Evolutionary conservation across 2,888 invertebrate species (phyloP).

Genomic region (Chalcis sispes): DNA sequence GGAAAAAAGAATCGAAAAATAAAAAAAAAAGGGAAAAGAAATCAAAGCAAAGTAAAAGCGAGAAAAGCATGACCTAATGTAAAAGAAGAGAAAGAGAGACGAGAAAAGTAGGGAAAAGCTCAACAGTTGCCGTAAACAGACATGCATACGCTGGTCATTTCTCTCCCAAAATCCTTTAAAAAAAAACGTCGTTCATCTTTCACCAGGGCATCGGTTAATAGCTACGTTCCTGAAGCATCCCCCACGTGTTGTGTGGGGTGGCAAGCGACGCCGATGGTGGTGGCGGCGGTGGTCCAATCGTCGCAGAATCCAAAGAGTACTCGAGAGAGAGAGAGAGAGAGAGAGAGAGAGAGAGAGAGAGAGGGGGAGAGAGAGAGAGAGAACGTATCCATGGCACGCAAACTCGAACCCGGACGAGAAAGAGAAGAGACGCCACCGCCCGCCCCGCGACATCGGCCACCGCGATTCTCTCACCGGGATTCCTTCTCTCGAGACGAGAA

Average conservation of each 20-base stretch:
- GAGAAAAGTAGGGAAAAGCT: slow-evolving; percentile 28
- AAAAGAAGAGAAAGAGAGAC: neutral
- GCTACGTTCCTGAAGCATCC: slow-evolving; percentile 46
- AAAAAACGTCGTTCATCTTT: neutral
- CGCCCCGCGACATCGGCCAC: slow-evolving; percentile 25
- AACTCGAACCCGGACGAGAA: slow-evolving; percentile 25
- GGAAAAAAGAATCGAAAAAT: too few relatives aligned
- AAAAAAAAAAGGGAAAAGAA: too few relatives aligned
- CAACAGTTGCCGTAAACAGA: slow-evolving; percentile 45
- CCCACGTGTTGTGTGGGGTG: slow-evolving; percentile 43
- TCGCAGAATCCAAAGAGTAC: slow-evolving; percentile 74
- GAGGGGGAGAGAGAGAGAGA: slow-evolving; percentile 17
- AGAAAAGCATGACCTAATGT: neutral
- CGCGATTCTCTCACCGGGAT: slow-evolving; percentile 25
- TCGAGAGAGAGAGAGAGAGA: slow-evolving; percentile 62
- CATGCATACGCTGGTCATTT: neutral
- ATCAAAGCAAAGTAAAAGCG: neutral
- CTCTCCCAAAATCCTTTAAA: neutral
- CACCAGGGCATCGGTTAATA: neutral
- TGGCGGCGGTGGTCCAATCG: slow-evolving; percentile 74
- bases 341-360: slow-evolving; percentile 27
- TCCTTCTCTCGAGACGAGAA: slow-evolving; percentile 35
- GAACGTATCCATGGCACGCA: slow-evolving; percentile 27
- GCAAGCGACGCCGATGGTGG: slow-evolving; percentile 36
- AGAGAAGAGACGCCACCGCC: slow-evolving; percentile 31